A percentile compares a stretch with the other conserved stretches of the same genome.
Conservation (phyloP, 2,113 vertebrate genomes). For the Balaeniceps rex region DNA sequence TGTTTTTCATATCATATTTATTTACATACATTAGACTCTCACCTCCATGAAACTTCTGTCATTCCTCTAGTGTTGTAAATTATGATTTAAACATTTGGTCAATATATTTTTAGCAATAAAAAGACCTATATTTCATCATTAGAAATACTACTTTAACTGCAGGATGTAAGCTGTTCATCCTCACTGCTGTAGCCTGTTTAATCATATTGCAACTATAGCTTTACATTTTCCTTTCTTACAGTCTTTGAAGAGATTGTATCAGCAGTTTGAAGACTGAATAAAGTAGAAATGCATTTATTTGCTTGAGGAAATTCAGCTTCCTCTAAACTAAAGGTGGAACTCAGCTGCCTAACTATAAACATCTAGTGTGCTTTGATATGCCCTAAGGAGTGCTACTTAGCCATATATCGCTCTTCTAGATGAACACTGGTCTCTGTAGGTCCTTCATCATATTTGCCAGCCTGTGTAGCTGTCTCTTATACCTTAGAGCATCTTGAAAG, state of each 20-base stretch:
- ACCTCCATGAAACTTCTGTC: neutral
- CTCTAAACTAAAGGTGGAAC: neutral
- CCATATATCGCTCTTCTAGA: neutral
- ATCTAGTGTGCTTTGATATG: neutral
- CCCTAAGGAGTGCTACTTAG: neutral
- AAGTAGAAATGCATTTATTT: neutral
- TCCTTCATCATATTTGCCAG: neutral
- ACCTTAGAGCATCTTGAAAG: neutral
- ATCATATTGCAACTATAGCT: neutral
- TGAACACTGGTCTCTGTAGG: neutral
- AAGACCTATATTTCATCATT: neutral
- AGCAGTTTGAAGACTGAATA: neutral
- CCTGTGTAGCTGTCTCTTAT: neutral
- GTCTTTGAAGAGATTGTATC: neutral
- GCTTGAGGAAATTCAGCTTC: neutral
- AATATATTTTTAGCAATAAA: neutral
- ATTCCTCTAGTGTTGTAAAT: neutral
- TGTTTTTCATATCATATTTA: neutral
- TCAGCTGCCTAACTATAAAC: neutral
- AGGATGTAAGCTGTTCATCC: neutral
- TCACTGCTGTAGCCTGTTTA: neutral
- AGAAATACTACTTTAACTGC: neutral
- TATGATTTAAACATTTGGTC: neutral
- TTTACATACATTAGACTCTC: neutral
- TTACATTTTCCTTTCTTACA: neutral